Base-by-base conservation (phyloP, 1,140 invertebrate genomes). In the Camponotus floridanus region DNA sequence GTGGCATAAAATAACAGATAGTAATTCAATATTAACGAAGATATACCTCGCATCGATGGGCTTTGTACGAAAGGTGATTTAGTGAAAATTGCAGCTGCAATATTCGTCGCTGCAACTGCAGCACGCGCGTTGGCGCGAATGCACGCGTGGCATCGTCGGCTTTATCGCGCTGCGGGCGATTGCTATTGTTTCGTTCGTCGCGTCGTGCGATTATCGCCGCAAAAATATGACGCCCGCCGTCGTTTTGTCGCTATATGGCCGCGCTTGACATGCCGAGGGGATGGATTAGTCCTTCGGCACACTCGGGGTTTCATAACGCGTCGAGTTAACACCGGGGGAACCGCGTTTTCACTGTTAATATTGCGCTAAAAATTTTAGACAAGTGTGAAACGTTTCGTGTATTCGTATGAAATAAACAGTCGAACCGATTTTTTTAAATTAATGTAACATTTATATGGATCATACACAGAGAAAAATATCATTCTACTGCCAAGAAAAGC, bases 131-230 rank as follows among this genome's bases (percentile, higher is more conserved):
- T 76, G 64, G 13, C 61, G 64, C 48, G 76, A 42, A 68, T 80
- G 33, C 64, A 57, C 64, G 67, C 79, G 39, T 33, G 36, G 36
- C 55, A 26, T 45, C 39, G 64, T 64, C 62, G 67, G 79, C 26
- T 83, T 83, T 83, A 83, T 83, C 79, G 18, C 36, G 9, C 39
- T 39, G 55, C 65, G 26, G 57, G 48, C 48, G 31, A 15, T 5
- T 73, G 67, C 55, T 70, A 83, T 83, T 83, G 79, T 83, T 61
- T 83, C 51, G 65, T 36, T 31, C 21, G 2, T 13, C 67, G 33
- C 42, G 13, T 68, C 65, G 65, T 18, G 55, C 26, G 51, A 83
- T 83, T 39, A 73, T 83, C 68, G 79, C 42, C 45, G 68, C 39
- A 61, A 83, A 70, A 83, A 83, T 83, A 83, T 57, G 67, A 83